A percentile compares a stretch with the other conserved stretches of the same genome.
Conservation (phyloP, 2,113 vertebrate species). For the Cricetomys ansorgei region DNA sequence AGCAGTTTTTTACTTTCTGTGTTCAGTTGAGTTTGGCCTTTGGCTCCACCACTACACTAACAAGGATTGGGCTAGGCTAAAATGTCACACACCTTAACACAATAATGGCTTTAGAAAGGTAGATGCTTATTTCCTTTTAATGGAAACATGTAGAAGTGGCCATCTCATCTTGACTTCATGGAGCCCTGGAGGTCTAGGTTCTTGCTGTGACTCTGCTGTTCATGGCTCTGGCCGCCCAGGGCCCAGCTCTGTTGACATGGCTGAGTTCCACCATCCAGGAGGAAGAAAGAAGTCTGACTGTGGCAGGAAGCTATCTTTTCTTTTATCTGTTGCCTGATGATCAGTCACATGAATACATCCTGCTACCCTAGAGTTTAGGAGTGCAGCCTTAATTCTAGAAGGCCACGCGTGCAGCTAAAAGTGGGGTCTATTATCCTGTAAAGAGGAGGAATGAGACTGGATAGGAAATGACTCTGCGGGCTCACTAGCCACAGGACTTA, state of each 20-base stretch:
- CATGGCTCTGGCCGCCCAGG: background rate
- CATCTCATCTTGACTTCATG: background rate
- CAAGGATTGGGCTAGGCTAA: background rate
- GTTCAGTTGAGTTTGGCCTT: background rate
- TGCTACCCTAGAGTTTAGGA: background rate
- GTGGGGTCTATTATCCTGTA: background rate
- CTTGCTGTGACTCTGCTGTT: background rate
- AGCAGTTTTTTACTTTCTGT: background rate
- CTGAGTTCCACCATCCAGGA: background rate
- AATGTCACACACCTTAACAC: background rate
- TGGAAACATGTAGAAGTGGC: background rate
- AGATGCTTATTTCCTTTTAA: constrained; percentile 14
- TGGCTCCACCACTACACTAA: background rate
- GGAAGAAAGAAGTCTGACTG: background rate
- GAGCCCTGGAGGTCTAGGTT: background rate
- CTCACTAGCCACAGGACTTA: constrained; percentile 25
- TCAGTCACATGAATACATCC: background rate
- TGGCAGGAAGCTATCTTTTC: background rate
- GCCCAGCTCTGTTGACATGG: background rate
- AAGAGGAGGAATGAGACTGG: background rate
- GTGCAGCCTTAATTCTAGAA: constrained; percentile 21
- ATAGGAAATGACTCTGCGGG: background rate
- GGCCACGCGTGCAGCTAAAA: background rate
- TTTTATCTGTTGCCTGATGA: background rate
- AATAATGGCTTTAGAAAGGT: background rate